A percentile compares a stretch with the other conserved stretches of the same genome.
Evolutionary conservation across 2,888 invertebrate genomes (phyloP).

Genomic region (Imbricaverruca yamaguchii): DNA sequence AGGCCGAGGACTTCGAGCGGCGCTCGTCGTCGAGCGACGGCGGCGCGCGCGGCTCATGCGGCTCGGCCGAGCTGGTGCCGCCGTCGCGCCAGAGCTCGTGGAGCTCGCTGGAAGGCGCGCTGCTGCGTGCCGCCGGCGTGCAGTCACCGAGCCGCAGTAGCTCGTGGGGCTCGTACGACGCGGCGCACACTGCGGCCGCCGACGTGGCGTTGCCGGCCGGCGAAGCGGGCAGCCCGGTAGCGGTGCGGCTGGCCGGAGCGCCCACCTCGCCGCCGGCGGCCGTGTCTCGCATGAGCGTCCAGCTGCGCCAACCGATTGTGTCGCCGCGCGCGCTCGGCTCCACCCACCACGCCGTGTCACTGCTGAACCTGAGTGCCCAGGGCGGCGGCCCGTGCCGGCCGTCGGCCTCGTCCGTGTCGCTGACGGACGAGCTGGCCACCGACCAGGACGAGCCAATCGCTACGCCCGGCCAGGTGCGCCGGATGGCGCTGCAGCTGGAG

Average conservation of each 20-base stretch:
- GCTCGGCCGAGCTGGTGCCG: conserved; percentile 18
- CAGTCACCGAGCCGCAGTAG: conserved; percentile 59
- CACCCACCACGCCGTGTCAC: conserved; percentile 15
- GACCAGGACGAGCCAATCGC: background rate
- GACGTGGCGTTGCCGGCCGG: conserved; percentile 66
- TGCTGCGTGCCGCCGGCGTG: conserved; percentile 36
- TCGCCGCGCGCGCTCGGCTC: conserved; percentile 27
- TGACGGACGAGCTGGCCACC: conserved; percentile 29
- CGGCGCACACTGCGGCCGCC: conserved; percentile 57
- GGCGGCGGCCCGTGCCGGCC: conserved; percentile 38
- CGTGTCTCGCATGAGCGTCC: conserved; percentile 22
- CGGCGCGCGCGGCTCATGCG: conserved; percentile 22
- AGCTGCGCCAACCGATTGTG: background rate
- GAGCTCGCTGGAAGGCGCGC: conserved; percentile 32
- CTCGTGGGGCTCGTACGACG: conserved; percentile 70
- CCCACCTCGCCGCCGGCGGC: conserved; percentile 34
- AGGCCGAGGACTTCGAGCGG: background rate
- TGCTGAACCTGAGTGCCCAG: background rate
- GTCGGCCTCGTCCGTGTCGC: conserved; percentile 36
- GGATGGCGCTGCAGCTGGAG: conserved; percentile 12
- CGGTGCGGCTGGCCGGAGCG: conserved; percentile 43
- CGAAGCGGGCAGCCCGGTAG: conserved; percentile 47
- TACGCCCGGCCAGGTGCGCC: conserved; percentile 17
- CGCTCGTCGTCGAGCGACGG: conserved; percentile 18
- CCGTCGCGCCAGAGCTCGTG: conserved; percentile 35